Base-by-base conservation (phyloP, 2,113 vertebrate genomes). In the Mus spicilegus region DNA sequence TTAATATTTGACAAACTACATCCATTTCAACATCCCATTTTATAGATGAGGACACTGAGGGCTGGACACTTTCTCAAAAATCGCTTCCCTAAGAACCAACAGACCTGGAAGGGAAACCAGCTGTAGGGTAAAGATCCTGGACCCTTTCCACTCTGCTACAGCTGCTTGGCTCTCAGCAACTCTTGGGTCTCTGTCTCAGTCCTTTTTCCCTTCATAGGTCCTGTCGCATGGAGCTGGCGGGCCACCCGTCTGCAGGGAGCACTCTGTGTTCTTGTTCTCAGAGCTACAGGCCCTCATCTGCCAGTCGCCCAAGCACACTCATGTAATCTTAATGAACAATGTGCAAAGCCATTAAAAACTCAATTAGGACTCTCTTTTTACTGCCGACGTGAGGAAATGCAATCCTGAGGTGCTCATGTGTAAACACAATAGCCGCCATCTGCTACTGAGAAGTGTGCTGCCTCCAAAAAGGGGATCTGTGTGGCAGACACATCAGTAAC, bases 331-430 rank as follows among this genome's bases (percentile, higher is more conserved):
- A 98, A 99, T 98, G 98, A 98, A 99, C 98, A 98, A 98, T 96
- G 98, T 98, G 98, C 98, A 99, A 98, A 99, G 98, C 99, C 98
- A 99, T 99, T 99, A 99, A 99, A 99, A 99, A 99, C 98, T 98
- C 99, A 99, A 99, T 99, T 99, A 99, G 92, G 96, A 97, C 97
- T 98, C 98, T 98, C 98, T 98, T 98, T 98, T 98, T 97, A 98
- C 97, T 98, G 98, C 98, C 98, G 98, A 98, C 97, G 96, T 98
- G 98, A 98, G 98, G 96, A 97, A 98, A 98, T 97, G 98, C 98
- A 97, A 97, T 98, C 97, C 98, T 98, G 98, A 99, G 99, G 98
- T 99, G 98, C 98, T 99, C 98, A 98, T 99, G 99, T 99, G 98
- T 98, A 98, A 99, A 98, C 98, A 99, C 98, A 99, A 99, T 98